Conservation (phyloP, 1,140 invertebrate genomes). For the Eumaeus atala region DNA sequence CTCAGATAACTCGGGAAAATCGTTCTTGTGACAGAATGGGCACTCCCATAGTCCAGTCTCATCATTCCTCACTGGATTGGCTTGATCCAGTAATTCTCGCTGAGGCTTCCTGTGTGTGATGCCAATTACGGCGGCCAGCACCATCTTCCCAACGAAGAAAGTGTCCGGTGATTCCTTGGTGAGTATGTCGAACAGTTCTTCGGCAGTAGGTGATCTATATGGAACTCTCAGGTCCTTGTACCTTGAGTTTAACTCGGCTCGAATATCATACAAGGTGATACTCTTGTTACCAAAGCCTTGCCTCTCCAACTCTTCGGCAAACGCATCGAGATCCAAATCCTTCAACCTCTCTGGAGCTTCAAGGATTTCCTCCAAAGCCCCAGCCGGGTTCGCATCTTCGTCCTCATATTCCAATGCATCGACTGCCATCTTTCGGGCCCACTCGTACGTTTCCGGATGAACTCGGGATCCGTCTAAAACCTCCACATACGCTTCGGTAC, state of each 20-base stretch:
- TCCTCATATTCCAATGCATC: conserved; percentile 99
- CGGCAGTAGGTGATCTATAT: conserved; percentile 86
- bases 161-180: conserved; percentile 97
- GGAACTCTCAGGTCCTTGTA: conserved; percentile 94
- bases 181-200: conserved; percentile 95
- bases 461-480: conserved; percentile 98
- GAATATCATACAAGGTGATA: conserved; percentile 97
- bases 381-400: conserved; percentile 95
- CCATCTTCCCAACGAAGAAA: conserved; percentile 93
- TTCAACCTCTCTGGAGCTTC: conserved; percentile 96
- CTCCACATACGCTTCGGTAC: conserved; percentile 95
- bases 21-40: conserved; percentile 96
- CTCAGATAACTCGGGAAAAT: conserved; percentile 95
- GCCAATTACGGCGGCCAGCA: conserved; percentile 83
- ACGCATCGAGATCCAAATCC: conserved; percentile 98
- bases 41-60: conserved; percentile 97
- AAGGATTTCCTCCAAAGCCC: conserved; percentile 97
- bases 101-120: conserved; percentile 92
- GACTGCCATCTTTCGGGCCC: conserved; percentile 99
- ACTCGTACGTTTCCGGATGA: conserved; percentile 99
- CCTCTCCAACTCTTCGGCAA: conserved; percentile 96
- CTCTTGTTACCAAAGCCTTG: conserved; percentile 98
- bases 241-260: conserved; percentile 94
- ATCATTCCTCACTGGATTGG: conserved; percentile 94
- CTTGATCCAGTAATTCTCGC: conserved; percentile 94